Conservation (phyloP, 2,797 vertebrate genomes). For the Pseudomugil tenellus region DNA sequence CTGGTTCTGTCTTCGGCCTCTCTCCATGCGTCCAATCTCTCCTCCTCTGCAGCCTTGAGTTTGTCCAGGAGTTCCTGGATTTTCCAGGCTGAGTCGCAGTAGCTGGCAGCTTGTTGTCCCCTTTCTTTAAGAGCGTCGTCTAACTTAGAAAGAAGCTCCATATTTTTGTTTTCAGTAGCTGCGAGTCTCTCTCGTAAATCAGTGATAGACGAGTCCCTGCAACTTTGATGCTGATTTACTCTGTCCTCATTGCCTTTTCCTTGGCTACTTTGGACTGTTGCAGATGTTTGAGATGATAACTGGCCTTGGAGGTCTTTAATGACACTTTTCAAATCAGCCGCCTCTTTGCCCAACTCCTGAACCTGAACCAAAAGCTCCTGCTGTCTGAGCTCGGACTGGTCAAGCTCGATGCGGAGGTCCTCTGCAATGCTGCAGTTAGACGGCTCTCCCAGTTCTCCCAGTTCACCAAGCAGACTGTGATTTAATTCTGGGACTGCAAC, state of each 20-base stretch:
- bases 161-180: slow-evolving; percentile 79
- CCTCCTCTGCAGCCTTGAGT: slow-evolving; percentile 80
- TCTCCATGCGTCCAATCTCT: slow-evolving; percentile 75
- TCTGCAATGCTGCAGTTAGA: slow-evolving; percentile 83
- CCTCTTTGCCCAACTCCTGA: slow-evolving; percentile 65
- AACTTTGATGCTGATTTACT: slow-evolving; percentile 53
- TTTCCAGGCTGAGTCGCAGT: slow-evolving; percentile 79
- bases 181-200: slow-evolving; percentile 76
- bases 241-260: slow-evolving; percentile 45
- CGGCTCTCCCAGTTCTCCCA: slow-evolving; percentile 83
- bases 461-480: slow-evolving; percentile 79
- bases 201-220: slow-evolving; percentile 62
- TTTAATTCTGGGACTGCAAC: slow-evolving; percentile 83
- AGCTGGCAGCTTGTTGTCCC: slow-evolving; percentile 74
- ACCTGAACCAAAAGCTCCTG: slow-evolving; percentile 83
- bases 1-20: slow-evolving; percentile 70
- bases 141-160: slow-evolving; percentile 80
- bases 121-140: slow-evolving; percentile 73
- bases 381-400: slow-evolving; percentile 89
- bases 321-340: slow-evolving; percentile 73
- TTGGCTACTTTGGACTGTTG: slow-evolving; percentile 39
- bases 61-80: slow-evolving; percentile 84
- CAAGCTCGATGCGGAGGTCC: slow-evolving; percentile 90
- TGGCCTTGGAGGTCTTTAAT: slow-evolving; percentile 84
- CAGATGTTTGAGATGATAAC: slow-evolving; percentile 68